Evolutionary conservation across 2,113 vertebrate genomes (phyloP).

Genomic region (Oophaga pumilio): DNA sequence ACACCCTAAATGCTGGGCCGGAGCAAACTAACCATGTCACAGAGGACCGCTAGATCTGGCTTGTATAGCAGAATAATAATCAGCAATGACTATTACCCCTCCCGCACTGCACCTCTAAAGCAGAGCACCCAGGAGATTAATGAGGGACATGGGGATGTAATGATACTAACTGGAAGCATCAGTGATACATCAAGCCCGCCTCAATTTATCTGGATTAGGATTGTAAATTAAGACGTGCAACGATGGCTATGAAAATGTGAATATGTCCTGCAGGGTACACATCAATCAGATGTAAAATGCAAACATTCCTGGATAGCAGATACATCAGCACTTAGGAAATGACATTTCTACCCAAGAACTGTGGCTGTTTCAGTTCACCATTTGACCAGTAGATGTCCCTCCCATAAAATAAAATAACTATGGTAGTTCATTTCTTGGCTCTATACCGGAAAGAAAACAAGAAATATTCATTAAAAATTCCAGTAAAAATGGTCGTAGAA

Average conservation of each 20-base stretch:
- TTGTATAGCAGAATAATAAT: slow-evolving; percentile 22
- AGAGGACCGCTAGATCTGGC: background rate
- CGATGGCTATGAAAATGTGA: slow-evolving; percentile 19
- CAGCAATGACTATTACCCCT: slow-evolving; percentile 1
- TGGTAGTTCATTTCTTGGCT: background rate
- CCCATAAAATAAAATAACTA: slow-evolving; percentile 48
- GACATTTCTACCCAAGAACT: background rate
- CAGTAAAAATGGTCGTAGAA: background rate
- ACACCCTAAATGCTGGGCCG: too few relatives aligned
- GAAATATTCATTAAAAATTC: background rate
- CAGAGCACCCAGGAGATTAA: slow-evolving; percentile 30
- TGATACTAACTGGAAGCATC: slow-evolving; percentile 15
- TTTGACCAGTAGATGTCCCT: slow-evolving; percentile 64
- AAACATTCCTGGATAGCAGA: slow-evolving; percentile 4
- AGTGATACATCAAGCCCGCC: slow-evolving; percentile 23
- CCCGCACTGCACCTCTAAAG: background rate
- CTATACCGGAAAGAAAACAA: background rate
- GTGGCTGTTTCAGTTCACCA: background rate
- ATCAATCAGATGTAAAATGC: slow-evolving; percentile 1
- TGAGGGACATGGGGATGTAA: slow-evolving; percentile 44
- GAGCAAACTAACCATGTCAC: background rate
- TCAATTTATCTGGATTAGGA: slow-evolving; percentile 17
- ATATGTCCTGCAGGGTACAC: slow-evolving; percentile 22
- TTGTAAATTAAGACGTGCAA: slow-evolving; percentile 12
- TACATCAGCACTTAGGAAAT: background rate